Conservation (phyloP, 2,888 invertebrate species). For the Folsomia candida region DNA sequence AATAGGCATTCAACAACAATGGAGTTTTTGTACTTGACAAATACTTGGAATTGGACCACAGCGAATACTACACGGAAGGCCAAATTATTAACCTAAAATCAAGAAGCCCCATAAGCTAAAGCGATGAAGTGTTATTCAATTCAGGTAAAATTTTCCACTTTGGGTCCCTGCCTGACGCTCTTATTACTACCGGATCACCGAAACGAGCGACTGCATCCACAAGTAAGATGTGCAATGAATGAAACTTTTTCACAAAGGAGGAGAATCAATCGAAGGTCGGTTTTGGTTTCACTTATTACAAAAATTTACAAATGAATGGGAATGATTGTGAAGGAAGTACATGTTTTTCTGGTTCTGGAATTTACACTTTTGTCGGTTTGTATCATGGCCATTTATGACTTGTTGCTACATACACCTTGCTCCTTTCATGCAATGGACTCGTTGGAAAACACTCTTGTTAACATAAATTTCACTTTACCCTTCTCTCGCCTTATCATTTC, state of each 20-base stretch:
- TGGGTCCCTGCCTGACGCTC: too few species aligned
- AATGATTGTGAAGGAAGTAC: neutral
- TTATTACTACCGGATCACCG: too few species aligned
- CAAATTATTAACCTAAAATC: neutral
- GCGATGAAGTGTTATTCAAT: neutral
- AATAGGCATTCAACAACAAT: neutral
- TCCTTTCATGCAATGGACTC: neutral
- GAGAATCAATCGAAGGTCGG: neutral
- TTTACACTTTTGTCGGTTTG: neutral
- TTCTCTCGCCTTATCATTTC: neutral
- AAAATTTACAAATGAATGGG: neutral
- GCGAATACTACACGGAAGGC: neutral
- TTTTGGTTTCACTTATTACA: neutral
- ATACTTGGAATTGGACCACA: neutral
- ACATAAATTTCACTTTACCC: neutral
- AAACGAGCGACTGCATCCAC: neutral
- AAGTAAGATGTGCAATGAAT: too few species aligned
- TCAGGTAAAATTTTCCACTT: neutral
- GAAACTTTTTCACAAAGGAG: neutral
- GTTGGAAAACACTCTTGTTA: neutral
- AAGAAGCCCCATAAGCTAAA: neutral
- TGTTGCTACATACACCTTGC: neutral
- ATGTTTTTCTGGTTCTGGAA: neutral
- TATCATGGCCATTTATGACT: neutral
- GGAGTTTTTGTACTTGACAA: neutral